Evolutionary conservation across 2,888 invertebrate genomes (phyloP).

Genomic region (Pediacus dermestoides): DNA sequence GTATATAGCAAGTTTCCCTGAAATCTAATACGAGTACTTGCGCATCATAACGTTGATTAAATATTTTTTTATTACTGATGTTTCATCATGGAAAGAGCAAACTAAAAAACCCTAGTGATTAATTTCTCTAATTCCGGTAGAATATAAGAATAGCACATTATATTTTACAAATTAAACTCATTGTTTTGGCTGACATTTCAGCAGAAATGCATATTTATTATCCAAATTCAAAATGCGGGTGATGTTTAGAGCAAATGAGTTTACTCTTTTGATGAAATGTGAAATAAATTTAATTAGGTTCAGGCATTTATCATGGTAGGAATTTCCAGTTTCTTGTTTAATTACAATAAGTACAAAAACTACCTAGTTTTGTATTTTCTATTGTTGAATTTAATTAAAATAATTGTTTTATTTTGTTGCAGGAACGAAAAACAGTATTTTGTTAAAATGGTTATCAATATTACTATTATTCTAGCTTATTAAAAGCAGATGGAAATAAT

Average conservation of each 20-base stretch:
- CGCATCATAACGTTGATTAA: too few species aligned
- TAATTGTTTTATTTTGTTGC: too few species aligned
- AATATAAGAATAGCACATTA: constrained; percentile 20
- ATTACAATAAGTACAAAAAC: too few species aligned
- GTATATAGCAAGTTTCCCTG: too few species aligned
- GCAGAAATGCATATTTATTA: constrained; percentile 15
- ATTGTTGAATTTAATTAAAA: too few species aligned
- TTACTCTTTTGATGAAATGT: constrained; percentile 11
- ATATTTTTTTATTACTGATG: too few species aligned
- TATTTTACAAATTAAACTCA: constrained; percentile 24
- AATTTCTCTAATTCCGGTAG: constrained; percentile 22
- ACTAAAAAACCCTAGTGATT: constrained; percentile 18
- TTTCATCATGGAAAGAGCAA: constrained; percentile 11
- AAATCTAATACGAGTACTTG: too few species aligned
- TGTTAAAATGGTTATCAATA: too few species aligned
- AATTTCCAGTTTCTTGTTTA: constrained; percentile 2
- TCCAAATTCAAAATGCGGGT: constrained; percentile 12
- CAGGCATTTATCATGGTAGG: constrained; percentile 3
- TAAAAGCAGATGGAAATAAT: too few species aligned
- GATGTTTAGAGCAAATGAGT: constrained; percentile 13
- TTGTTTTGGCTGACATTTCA: constrained; percentile 14
- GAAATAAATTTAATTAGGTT: constrained; percentile 12
- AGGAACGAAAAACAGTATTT: too few species aligned
- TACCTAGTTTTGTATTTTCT: too few species aligned
- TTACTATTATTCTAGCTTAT: too few species aligned